Evolutionary conservation across 2,113 vertebrate species (phyloP).

Genomic region (Thunnus thynnus): DNA sequence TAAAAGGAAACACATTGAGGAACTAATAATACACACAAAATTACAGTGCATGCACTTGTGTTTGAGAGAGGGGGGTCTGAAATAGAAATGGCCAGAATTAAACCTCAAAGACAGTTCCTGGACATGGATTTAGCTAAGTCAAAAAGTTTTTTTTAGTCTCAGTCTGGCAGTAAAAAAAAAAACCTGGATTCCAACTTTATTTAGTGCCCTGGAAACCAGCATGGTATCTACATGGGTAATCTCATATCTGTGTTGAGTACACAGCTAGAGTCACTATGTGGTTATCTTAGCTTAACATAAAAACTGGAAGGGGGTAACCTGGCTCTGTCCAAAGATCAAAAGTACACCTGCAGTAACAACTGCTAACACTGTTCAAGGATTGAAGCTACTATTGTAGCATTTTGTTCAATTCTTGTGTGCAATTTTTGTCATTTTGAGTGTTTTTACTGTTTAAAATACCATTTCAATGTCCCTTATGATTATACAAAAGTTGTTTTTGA

Average conservation of each 20-base stretch:
- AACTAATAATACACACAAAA: slow-evolving; percentile 55
- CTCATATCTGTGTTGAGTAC: too few relatives aligned
- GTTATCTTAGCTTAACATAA: slow-evolving; percentile 11
- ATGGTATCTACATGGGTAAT: background rate
- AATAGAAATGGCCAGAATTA: slow-evolving; percentile 23
- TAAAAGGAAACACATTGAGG: slow-evolving; percentile 30
- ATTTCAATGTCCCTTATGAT: too few relatives aligned
- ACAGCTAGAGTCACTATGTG: too few relatives aligned
- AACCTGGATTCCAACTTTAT: background rate
- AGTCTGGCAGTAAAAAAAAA: background rate
- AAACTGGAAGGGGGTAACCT: background rate
- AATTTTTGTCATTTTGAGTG: too few relatives aligned
- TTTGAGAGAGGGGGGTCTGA: slow-evolving; percentile 26
- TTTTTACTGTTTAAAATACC: too few relatives aligned
- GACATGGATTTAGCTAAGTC: background rate
- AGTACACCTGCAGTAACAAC: too few relatives aligned
- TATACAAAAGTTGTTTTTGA: too few relatives aligned
- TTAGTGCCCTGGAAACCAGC: background rate
- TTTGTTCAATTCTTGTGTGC: too few relatives aligned
- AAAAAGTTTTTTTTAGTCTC: background rate
- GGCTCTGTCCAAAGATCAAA: too few relatives aligned
- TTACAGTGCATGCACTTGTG: slow-evolving; percentile 33
- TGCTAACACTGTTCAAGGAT: too few relatives aligned
- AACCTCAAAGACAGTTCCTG: slow-evolving; percentile 25
- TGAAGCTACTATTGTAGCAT: too few relatives aligned